Base-by-base conservation (phyloP, 2,797 vertebrate genomes). In the Hyperoplus immaculatus region DNA sequence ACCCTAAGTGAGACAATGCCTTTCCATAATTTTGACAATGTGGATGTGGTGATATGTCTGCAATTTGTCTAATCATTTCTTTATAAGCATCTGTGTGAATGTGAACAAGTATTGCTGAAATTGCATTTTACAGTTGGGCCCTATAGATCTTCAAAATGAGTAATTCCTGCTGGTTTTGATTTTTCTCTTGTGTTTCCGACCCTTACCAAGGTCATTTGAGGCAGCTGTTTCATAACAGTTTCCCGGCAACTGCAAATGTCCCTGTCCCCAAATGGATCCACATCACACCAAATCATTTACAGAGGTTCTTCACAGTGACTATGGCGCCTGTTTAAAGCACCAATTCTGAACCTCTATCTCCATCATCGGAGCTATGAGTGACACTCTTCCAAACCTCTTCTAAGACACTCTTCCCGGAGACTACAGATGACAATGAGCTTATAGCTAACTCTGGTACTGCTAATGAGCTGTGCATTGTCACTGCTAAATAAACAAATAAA, bases 291-390 rank as follows among this genome's bases (percentile, higher is more conserved):
- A 55, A 49, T 18, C 50, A 49, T 43, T 62, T 8, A 0, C 42
- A 36, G 8, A 14, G 16, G 39, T 72, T 55, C 49, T 78, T 72
- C 62, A 67, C 1, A 61, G 69, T 49, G 36, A 67, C 62, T 10
- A 38, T 51, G 69, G 4, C 5, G 3, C n/a, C 60, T 3, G 64
- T 18, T 51, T 4, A 53, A 64, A 58, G 41, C 39, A 5, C 51
- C 38, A 11, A 0, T 21, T 53, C 51, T 59, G 46, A 41, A 4
- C 49, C 56, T 56, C 29, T 14, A n/a, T 5, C 42, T 10, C 21
- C 11, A 0, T 6, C 39, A 42, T 4, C 11, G 15, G 4, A 51
- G 15, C 16, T 49, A 4, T 16, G 36, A 0, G 1, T 15, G 2
- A 54, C 1, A 63, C 29, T 45, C 38, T 50, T 51, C 29, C 8